Evolutionary conservation across 2,888 invertebrate species (phyloP).

Genomic region (Hydraecia micacea): DNA sequence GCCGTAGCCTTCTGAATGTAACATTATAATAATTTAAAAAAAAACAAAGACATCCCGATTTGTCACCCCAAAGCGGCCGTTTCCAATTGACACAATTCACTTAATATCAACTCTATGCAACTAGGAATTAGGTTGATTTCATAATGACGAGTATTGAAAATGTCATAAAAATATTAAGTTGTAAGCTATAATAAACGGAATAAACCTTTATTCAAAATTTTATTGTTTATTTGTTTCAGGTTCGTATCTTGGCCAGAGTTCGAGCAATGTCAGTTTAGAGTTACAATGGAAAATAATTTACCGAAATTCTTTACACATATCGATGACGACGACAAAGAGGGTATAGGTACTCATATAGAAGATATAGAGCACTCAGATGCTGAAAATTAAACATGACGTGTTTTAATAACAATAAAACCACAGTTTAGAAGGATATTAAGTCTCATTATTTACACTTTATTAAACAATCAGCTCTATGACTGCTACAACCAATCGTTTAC

Average conservation of each 20-base stretch:
- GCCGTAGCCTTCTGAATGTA: neutral
- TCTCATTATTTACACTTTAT: conserved; percentile 75
- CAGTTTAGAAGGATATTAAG: conserved; percentile 75
- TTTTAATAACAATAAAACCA: conserved; percentile 69
- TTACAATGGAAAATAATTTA: conserved; percentile 92
- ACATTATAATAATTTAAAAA: neutral
- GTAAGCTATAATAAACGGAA: neutral
- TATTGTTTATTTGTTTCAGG: conserved; percentile 71
- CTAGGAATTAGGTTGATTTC: conserved; percentile 10
- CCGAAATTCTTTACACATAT: conserved; percentile 82
- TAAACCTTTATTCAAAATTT: neutral
- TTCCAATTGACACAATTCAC: neutral
- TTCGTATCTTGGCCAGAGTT: conserved; percentile 92
- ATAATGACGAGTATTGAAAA: neutral
- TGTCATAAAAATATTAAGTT: neutral
- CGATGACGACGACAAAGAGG: conserved; percentile 80
- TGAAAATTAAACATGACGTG: conserved; percentile 67
- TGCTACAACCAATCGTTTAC: conserved; percentile 51
- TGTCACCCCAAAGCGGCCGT: neutral
- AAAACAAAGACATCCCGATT: neutral
- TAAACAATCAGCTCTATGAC: conserved; percentile 63
- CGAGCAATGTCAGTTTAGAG: conserved; percentile 91
- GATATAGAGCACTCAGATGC: conserved; percentile 80
- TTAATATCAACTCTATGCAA: neutral
- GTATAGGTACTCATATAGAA: conserved; percentile 77